Percentiles rank a stretch among this genome's conserved stretches.
phyloP scores from a whole-genome alignment of 2,888 invertebrate species.

The Dasysyrphus albostriatus region DNA sequence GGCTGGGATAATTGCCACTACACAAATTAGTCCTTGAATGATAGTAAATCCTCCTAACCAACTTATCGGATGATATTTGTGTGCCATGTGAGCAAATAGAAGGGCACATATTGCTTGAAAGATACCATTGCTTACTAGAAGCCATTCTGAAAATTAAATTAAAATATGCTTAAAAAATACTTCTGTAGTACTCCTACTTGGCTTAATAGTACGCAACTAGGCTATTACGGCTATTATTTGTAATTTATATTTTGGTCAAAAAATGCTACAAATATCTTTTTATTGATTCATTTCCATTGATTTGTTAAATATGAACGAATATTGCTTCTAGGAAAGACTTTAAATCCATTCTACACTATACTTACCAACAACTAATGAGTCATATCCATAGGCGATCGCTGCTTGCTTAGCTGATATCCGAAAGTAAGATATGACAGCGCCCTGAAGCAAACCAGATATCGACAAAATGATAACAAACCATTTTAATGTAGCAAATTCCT shows the following conservation, averaged over 20 bases:
- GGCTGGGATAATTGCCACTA: slow-evolving; percentile 85
- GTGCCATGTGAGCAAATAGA: slow-evolving; percentile 86
- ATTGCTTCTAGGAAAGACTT: background rate
- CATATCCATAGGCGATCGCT: slow-evolving; percentile 83
- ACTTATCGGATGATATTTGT: slow-evolving; percentile 85
- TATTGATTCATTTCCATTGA: background rate
- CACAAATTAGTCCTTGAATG: slow-evolving; percentile 85
- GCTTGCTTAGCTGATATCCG: slow-evolving; percentile 85
- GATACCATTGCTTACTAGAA: slow-evolving; percentile 85
- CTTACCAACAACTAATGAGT: slow-evolving; percentile 84
- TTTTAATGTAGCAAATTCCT: slow-evolving; percentile 84
- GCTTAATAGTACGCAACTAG: too few relatives aligned
- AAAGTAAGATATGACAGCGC: slow-evolving; percentile 84
- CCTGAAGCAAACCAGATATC: slow-evolving; percentile 83
- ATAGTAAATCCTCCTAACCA: slow-evolving; percentile 86
- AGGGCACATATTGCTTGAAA: slow-evolving; percentile 85
- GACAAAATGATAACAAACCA: slow-evolving; percentile 84
- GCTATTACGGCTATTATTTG: too few relatives aligned
- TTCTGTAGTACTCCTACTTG: too few relatives aligned
- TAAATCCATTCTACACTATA: slow-evolving; percentile 56
- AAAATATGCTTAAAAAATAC: too few relatives aligned
- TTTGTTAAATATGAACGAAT: background rate
- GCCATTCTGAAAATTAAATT: slow-evolving; percentile 87
- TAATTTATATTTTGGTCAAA: too few relatives aligned
- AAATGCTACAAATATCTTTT: background rate